Evolutionary conservation across 2,797 vertebrate species (phyloP).

Genomic region (Margarornis squamiger): DNA sequence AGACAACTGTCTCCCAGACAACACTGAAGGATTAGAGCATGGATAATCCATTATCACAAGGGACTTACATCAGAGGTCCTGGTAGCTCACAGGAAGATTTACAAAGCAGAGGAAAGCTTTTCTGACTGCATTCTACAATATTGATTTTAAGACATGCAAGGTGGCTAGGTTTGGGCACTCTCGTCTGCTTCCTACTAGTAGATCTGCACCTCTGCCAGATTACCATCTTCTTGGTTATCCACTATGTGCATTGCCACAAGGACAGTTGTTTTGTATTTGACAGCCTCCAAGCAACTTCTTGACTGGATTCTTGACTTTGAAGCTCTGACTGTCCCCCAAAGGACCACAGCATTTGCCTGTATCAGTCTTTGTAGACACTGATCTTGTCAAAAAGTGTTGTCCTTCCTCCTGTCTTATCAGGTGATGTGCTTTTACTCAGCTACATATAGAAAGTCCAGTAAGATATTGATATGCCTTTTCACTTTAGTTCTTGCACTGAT

Average conservation of each 20-base stretch:
- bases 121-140: not conserved
- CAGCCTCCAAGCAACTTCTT: not conserved
- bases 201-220: not conserved
- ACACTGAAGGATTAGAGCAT: not conserved
- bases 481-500: not conserved
- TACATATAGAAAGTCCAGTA: not conserved
- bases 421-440: conserved; percentile 9
- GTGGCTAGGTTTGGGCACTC: not conserved
- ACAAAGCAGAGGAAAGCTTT: not conserved
- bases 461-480: conserved; percentile 23
- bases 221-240: not conserved
- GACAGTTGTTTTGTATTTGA: not conserved
- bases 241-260: not conserved
- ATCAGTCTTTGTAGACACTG: not conserved
- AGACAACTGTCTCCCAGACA: not conserved
- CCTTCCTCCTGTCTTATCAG: not conserved
- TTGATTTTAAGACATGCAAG: not conserved
- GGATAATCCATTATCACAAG: not conserved
- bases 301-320: not conserved
- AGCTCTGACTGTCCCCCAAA: not conserved
- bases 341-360: not conserved
- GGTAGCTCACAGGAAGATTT: not conserved
- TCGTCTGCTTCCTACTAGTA: not conserved
- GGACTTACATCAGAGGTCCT: not conserved
- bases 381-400: not conserved